phyloP scores from a whole-genome alignment of 2,888 invertebrate species.

The Bruchidius siliquastri region DNA sequence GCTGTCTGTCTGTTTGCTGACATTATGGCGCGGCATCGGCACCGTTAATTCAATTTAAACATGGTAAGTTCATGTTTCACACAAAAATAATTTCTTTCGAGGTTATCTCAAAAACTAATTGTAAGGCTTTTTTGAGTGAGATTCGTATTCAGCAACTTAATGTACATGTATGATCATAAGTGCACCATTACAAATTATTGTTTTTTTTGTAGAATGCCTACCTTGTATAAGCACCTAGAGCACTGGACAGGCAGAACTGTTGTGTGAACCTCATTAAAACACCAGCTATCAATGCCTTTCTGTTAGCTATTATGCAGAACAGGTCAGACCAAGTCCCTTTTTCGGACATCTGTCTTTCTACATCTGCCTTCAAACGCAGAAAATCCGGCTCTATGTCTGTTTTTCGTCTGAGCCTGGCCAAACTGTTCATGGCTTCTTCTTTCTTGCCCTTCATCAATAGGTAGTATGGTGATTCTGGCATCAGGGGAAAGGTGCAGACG shows the following conservation, averaged over 20 bases:
- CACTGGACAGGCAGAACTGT: constrained; percentile 20
- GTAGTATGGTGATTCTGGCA: constrained; percentile 54
- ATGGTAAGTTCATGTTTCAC: no score
- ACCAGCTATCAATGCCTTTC: constrained; percentile 32
- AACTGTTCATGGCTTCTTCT: constrained; percentile 27
- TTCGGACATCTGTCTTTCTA: constrained; percentile 37
- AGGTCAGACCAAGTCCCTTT: constrained; percentile 36
- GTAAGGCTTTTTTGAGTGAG: no score
- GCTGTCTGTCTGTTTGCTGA: no score
- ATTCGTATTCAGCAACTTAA: no score
- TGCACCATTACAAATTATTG: no score
- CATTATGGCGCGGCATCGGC: no score
- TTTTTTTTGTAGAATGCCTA: no score
- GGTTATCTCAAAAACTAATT: no score
- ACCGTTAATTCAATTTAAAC: no score
- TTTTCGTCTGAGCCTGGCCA: constrained; percentile 26
- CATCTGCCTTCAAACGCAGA: constrained; percentile 26
- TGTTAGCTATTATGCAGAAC: constrained; percentile 30
- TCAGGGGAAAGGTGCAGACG: constrained; percentile 52
- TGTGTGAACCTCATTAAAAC: constrained; percentile 33
- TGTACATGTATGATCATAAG: no score
- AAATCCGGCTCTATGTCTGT: constrained; percentile 30
- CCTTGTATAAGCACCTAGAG: neutral
- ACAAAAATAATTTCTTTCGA: no score
- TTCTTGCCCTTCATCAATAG: constrained; percentile 27